Base-by-base conservation (phyloP, 1,140 invertebrate species). In the Procambarus virginalis region DNA sequence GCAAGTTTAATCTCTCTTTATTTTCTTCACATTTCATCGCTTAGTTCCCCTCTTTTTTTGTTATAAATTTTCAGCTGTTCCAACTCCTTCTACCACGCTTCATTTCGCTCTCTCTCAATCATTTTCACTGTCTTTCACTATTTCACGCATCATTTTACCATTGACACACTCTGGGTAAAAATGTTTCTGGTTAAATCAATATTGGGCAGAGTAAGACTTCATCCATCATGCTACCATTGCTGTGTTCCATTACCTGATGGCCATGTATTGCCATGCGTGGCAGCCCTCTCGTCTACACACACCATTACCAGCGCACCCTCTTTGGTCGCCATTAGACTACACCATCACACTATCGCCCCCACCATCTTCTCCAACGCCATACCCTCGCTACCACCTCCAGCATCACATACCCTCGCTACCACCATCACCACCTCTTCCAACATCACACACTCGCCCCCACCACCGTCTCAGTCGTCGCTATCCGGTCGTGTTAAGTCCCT, bases 111-210 rank as follows among this genome's bases (percentile, higher is more conserved):
- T 8, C 51, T 55, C 51, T 55, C 12, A 55, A 55, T 55, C 51
- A 55, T 5, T 55, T 55, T 55, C 51, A 55, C 12, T 20, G 12
- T 64, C 60, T 64, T 20, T 64, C 60, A 12, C 60, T 64, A 17
- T 17, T 20, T 17, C 14, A 1, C 60, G 17, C 60, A 55, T 17
- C 17, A 17, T 20, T 17, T 20, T 14, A 64, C 60, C 12, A 64
- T 20, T 17, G 60, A 64, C 60, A 64, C 12, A 17, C 60, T 64
- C 60, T 64, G 12, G 12, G 60, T 64, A 12, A 64, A 10, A 64
- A 10, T 20, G 60, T 58, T 20, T 68, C 68, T 73, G 68, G n/a
- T 34, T 73, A n/a, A 73, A 73, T 73, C 68, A 73, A 73, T 73
- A 73, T 73, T 73, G 45, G 22, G n/a, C 22, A 34, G 68, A 34